Conservation (phyloP, 2,797 vertebrate species). For the Masticophis lateralis region DNA sequence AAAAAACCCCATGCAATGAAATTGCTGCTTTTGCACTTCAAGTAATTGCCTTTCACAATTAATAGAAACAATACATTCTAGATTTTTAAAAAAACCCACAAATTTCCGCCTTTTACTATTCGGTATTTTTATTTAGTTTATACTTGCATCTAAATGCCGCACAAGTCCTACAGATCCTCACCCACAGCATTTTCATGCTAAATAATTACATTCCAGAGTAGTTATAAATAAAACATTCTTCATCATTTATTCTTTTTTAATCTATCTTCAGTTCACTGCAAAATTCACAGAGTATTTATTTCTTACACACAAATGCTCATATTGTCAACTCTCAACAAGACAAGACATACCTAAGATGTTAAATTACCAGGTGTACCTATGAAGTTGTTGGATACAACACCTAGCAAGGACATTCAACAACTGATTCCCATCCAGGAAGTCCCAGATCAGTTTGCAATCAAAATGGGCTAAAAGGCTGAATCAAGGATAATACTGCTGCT, state of each 20-base stretch:
- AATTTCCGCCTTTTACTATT: neutral
- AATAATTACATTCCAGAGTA: neutral
- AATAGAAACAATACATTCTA: neutral
- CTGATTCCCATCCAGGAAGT: neutral
- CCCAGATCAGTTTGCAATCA: neutral
- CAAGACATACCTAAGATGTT: neutral
- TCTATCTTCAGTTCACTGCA: neutral
- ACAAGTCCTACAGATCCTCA: neutral
- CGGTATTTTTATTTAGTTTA: neutral
- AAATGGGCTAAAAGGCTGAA: neutral
- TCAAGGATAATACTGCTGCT: neutral
- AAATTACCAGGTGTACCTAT: neutral
- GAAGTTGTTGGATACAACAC: neutral
- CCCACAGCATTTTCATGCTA: neutral
- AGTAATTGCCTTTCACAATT: neutral
- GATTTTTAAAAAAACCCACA: neutral
- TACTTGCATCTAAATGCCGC: neutral
- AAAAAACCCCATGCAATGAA: neutral
- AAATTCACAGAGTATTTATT: neutral
- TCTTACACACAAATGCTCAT: neutral
- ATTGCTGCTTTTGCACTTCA: neutral
- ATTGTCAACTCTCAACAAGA: neutral
- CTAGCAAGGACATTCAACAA: neutral
- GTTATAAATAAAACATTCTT: neutral
- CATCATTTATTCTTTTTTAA: neutral